Percentiles rank a stretch among this genome's conserved stretches.
Evolutionary conservation across 37 sponge, comb jelly and placozoan genomes (phyloP).

Genomic region (Dysidea cf. avara): DNA sequence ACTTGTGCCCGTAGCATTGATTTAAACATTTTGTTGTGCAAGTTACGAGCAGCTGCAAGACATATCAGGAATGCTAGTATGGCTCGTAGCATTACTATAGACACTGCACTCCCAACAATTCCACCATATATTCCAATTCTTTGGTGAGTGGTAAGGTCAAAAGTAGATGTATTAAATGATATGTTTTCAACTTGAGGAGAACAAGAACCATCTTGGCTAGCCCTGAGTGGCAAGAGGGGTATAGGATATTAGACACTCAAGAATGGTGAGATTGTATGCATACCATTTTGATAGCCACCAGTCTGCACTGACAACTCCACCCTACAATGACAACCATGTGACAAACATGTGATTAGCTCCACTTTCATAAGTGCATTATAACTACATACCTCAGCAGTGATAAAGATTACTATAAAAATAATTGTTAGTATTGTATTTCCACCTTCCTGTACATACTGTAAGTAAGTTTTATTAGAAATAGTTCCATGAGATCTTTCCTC

Average conservation of each 20-base stretch:
- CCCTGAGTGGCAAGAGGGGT: background rate
- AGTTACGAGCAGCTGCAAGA: slow-evolving; percentile 46
- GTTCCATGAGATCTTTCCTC: slow-evolving; percentile 63
- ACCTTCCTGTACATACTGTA: slow-evolving; percentile 24
- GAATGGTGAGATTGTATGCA: background rate
- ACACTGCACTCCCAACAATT: slow-evolving; percentile 23
- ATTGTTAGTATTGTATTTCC: slow-evolving; percentile 8
- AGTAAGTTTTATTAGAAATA: slow-evolving; percentile 22
- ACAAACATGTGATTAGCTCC: background rate
- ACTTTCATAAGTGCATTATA: background rate
- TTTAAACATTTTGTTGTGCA: slow-evolving; percentile 68
- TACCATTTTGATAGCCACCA: slow-evolving; percentile 65
- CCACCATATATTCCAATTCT: slow-evolving; percentile 13
- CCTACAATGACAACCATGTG: slow-evolving; percentile 13
- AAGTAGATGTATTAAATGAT: slow-evolving; percentile 2
- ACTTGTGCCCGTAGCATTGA: slow-evolving; percentile 62
- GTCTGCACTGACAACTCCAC: slow-evolving; percentile 13
- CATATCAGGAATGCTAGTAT: slow-evolving; percentile 31
- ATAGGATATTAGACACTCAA: background rate
- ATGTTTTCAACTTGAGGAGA: no score
- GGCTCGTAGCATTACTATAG: slow-evolving; percentile 35
- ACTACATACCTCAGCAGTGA: slow-evolving; percentile 28
- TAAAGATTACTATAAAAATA: slow-evolving; percentile 1
- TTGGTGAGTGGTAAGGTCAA: background rate
- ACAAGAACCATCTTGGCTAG: background rate